phyloP scores from a whole-genome alignment of 2,797 vertebrate genomes.

The Sebastes aleutianus region DNA sequence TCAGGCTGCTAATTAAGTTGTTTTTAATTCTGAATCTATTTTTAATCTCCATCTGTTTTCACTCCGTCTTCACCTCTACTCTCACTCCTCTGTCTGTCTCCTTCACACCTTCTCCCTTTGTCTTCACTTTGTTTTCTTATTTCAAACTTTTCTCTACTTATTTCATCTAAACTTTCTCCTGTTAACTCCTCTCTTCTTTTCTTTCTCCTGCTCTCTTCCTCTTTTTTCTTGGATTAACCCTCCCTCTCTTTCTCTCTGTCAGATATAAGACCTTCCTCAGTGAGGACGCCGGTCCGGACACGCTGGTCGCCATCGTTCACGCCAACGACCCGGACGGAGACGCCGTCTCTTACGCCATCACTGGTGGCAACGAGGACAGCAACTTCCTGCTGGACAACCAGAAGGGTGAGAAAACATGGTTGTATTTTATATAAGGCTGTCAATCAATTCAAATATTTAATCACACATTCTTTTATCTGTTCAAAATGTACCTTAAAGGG shows the following conservation, averaged over 20 bases:
- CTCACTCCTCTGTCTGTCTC: not conserved
- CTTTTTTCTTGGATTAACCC: not conserved
- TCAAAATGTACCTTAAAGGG: no score
- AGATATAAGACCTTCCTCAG: slow-evolving; percentile 92
- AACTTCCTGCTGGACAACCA: slow-evolving; percentile 91
- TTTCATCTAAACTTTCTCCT: not conserved
- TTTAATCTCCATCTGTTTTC: slow-evolving; percentile 48
- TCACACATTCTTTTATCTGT: no score
- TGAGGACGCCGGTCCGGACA: slow-evolving; percentile 90
- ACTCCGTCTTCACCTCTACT: slow-evolving; percentile 25
- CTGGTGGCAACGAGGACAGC: slow-evolving; percentile 90
- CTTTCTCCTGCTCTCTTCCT: not conserved
- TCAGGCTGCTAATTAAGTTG: slow-evolving; percentile 37
- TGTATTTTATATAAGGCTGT: not conserved
- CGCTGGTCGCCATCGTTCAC: slow-evolving; percentile 87
- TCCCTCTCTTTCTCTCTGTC: not conserved
- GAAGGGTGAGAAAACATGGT: slow-evolving; percentile 78
- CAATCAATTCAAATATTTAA: no score
- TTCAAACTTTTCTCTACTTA: not conserved
- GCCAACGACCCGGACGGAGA: slow-evolving; percentile 92
- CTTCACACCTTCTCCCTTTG: slow-evolving; percentile 2
- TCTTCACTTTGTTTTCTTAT: not conserved
- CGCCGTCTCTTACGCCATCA: slow-evolving; percentile 86
- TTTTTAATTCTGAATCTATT: slow-evolving; percentile 48
- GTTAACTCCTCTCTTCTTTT: not conserved